These are phyloP conservation scores for Glareola pratincola DNA, from an alignment of 2,113 vertebrate genomes.

Conservation along the genomic window DNA sequence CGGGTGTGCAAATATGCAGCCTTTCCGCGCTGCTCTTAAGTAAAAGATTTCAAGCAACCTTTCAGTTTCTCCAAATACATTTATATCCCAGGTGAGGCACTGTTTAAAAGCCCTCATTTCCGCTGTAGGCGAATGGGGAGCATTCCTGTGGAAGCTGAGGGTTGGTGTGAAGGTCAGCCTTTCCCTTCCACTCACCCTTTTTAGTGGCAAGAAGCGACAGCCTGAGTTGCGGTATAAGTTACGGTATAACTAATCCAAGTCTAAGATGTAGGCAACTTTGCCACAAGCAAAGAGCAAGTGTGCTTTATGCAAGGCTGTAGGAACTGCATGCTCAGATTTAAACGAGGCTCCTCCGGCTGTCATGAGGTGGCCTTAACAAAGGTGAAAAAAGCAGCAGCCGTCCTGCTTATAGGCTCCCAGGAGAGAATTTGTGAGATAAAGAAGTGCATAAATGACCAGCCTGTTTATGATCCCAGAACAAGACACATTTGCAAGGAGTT, in stretches of 20 bases:
- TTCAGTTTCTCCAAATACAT: background rate
- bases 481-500: background rate
- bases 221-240: background rate
- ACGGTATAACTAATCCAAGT: background rate
- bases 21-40: background rate
- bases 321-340: background rate
- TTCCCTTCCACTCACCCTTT: background rate
- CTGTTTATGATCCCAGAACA: background rate
- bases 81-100: background rate
- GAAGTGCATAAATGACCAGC: background rate
- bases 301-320: fast-evolving
- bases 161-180: background rate
- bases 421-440: background rate
- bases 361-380: background rate
- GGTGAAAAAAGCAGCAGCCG: background rate
- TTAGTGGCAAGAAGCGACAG: background rate
- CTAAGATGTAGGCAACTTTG: background rate
- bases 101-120: background rate
- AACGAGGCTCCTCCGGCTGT: background rate
- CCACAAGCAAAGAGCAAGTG: background rate
- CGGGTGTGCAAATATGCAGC: background rate
- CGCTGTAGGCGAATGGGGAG: background rate
- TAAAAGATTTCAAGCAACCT: background rate
- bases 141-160: background rate
- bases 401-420: background rate